Evolutionary conservation across 2,797 vertebrate species (phyloP).

Genomic region (Sardinella longiceps): DNA sequence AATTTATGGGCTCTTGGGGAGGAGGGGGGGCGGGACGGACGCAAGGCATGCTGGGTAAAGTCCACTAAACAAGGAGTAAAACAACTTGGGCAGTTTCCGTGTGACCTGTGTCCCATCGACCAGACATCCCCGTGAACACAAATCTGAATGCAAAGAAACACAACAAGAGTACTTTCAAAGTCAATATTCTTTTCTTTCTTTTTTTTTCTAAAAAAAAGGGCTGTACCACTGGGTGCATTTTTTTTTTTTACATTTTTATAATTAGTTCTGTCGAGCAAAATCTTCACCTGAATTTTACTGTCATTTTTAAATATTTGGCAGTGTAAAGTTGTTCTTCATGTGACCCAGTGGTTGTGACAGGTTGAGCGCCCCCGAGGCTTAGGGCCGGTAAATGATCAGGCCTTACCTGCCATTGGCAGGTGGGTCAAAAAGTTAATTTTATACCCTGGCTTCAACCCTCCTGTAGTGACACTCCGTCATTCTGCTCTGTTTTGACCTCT

Average conservation of each 20-base stretch:
- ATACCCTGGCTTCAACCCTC: conserved; percentile 41
- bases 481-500: conserved; percentile 78
- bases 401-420: no score
- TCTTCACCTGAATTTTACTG: neutral
- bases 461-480: conserved; percentile 57
- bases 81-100: neutral
- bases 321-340: neutral
- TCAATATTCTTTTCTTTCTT: neutral
- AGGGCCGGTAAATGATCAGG: no score
- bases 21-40: no score
- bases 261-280: neutral
- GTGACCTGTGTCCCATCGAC: neutral
- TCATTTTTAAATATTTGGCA: neutral
- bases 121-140: neutral
- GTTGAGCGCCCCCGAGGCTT: no score
- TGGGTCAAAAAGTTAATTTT: no score
- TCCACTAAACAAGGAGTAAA: neutral
- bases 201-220: neutral
- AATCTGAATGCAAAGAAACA: neutral
- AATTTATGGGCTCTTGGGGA: neutral
- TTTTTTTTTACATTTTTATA: neutral
- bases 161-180: neutral
- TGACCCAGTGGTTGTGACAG: neutral
- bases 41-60: neutral
- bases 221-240: neutral